Conservation (phyloP, 2,888 invertebrate species). For the Nemapogon koenigi region DNA sequence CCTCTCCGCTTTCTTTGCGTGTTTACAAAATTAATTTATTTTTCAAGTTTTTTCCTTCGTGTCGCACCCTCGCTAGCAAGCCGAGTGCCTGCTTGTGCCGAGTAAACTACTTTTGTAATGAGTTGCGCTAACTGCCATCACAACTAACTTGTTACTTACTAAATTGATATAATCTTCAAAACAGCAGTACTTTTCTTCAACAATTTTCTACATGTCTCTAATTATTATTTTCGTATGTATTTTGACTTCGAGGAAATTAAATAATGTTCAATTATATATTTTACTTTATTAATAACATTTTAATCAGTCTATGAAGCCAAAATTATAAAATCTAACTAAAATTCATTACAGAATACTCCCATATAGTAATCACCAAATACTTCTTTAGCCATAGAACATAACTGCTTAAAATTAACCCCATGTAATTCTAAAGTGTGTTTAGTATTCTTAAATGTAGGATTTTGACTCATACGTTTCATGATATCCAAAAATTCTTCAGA, state of each 20-base stretch:
- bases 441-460: slow-evolving; percentile 25
- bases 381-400: slow-evolving; percentile 24
- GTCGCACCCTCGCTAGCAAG: slow-evolving; percentile 4
- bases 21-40: slow-evolving; percentile 51
- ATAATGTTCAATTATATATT: background rate
- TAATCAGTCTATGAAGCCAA: background rate
- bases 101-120: slow-evolving; percentile 38
- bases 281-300: background rate
- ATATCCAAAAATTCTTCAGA: slow-evolving; percentile 28
- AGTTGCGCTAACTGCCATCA: slow-evolving; percentile 37
- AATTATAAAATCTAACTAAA: background rate
- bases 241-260: background rate
- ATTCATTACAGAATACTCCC: slow-evolving; percentile 22
- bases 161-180: slow-evolving; percentile 24
- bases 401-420: slow-evolving; percentile 24
- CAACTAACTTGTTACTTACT: slow-evolving; percentile 26
- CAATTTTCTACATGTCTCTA: background rate
- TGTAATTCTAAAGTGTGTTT: slow-evolving; percentile 23
- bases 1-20: slow-evolving; percentile 40
- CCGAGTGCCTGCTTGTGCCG: slow-evolving; percentile 37
- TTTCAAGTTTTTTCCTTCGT: slow-evolving; percentile 26
- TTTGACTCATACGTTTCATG: slow-evolving; percentile 23
- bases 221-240: background rate
- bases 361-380: slow-evolving; percentile 25
- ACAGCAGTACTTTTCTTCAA: slow-evolving; percentile 11